These are phyloP conservation scores for Rousettus leschenaultii DNA, from an alignment of 2,113 vertebrate genomes.

Conservation along the genomic window DNA sequence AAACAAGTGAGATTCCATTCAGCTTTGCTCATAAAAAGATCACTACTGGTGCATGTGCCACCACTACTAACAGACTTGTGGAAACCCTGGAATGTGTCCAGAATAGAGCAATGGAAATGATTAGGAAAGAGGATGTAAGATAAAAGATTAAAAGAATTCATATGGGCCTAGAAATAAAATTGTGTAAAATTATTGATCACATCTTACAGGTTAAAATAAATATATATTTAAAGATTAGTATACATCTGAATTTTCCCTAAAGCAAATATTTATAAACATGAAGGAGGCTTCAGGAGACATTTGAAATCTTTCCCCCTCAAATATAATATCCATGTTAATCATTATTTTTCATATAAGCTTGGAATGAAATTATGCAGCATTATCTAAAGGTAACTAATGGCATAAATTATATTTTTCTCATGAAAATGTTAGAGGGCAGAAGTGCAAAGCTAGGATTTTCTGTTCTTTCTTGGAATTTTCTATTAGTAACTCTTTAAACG, in stretches of 20 bases:
- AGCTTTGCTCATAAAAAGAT: slow-evolving; percentile 60
- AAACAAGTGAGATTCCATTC: slow-evolving; percentile 73
- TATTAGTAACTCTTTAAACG: slow-evolving; percentile 20
- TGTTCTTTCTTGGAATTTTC: neutral
- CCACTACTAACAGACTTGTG: neutral
- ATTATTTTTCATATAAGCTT: neutral
- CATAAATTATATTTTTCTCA: neutral
- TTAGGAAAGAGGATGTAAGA: neutral
- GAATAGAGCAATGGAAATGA: slow-evolving; percentile 21
- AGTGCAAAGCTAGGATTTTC: neutral
- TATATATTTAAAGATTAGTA: neutral
- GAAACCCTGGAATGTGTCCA: slow-evolving; percentile 8
- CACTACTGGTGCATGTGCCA: neutral
- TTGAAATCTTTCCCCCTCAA: neutral
- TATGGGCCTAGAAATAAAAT: neutral
- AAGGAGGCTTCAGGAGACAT: neutral
- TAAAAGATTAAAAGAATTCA: neutral
- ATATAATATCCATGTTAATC: neutral
- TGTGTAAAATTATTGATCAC: neutral
- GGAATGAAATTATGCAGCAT: neutral
- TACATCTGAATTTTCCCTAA: neutral
- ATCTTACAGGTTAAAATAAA: neutral
- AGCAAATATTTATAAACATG: neutral
- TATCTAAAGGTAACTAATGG: neutral
- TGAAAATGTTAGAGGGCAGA: neutral